Percentiles rank a stretch among this genome's conserved stretches.
Evolutionary conservation across 2,797 vertebrate species (phyloP).

Genomic region (Hydrolagus colliei): DNA sequence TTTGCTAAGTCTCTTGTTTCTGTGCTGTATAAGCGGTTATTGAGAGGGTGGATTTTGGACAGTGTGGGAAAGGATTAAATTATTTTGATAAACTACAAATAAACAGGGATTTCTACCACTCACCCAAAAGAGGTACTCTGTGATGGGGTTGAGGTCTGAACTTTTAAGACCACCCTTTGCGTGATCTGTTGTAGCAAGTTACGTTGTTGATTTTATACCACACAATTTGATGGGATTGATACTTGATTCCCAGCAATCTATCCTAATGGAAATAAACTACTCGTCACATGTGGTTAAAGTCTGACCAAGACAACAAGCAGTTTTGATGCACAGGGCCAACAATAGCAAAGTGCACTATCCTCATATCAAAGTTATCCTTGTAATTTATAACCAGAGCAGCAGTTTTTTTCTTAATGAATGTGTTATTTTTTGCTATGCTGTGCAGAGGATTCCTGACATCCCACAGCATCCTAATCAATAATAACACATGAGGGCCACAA

Average conservation of each 20-base stretch:
- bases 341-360: no score
- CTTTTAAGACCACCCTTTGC: neutral
- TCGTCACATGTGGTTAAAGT: neutral
- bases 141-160: neutral
- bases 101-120: neutral
- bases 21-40: neutral
- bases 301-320: neutral
- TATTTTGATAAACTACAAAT: neutral
- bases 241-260: neutral
- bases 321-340: neutral
- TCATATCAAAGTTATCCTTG: neutral
- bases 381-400: neutral
- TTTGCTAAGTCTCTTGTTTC: neutral
- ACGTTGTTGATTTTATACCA: conserved; percentile 9
- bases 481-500: no score
- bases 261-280: neutral
- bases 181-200: neutral
- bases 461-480: neutral
- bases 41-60: neutral
- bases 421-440: no score
- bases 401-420: neutral
- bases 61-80: neutral
- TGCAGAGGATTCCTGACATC: neutral
- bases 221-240: neutral
- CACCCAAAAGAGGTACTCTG: neutral